Base-by-base conservation (phyloP, 2,113 vertebrate genomes). In the Camelus dromedarius region DNA sequence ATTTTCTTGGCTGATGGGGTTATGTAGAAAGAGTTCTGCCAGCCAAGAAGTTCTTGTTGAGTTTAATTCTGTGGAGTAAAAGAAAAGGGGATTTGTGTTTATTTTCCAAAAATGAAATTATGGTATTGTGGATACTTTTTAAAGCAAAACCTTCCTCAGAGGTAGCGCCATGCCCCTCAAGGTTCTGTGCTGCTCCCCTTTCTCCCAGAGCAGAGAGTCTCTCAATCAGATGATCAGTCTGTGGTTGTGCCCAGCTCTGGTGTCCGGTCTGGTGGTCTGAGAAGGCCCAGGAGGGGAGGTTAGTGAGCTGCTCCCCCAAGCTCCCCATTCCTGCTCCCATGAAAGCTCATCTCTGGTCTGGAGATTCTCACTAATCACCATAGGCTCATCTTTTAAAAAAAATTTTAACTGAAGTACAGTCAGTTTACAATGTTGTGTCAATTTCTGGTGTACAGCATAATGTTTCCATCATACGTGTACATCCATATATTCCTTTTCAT, bases 91-190 rank as follows among this genome's bases (percentile, higher is more conserved):
- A 89, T 62, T 88, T 62, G n/a, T 81, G 66, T 64, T 62, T 52
- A n/a, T 94, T 81, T 73, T n/a, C 76, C 46, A 89, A 70, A 88
- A 89, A 72, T 89, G 62, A 88, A 89, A 94, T 54, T 72, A 69
- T 24, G 66, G 56, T 28, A 56, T 48, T 48, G 52, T 11, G 22
- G 54, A 15, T 64, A 14, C 13, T 69, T 80, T 88, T 52, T 42
- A 54, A 81, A 82, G 76, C 20, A 54, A 32, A 73, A 50, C 30
- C 69, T 76, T 42, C 42, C 58, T 75, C 54, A 48, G 69, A 60
- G 14, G 3, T n/a, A 76, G 30, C 35, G 15, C 30, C 56, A 35
- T 9, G 32, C 30, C 30, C 22, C 32, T 13, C 56, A 38, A 64
- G 72, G 42, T 10, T 8, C n/a, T 35, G 46, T 19, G 32, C 32